Conservation (phyloP, 1,140 invertebrate species). For the Drosophila santomea region DNA sequence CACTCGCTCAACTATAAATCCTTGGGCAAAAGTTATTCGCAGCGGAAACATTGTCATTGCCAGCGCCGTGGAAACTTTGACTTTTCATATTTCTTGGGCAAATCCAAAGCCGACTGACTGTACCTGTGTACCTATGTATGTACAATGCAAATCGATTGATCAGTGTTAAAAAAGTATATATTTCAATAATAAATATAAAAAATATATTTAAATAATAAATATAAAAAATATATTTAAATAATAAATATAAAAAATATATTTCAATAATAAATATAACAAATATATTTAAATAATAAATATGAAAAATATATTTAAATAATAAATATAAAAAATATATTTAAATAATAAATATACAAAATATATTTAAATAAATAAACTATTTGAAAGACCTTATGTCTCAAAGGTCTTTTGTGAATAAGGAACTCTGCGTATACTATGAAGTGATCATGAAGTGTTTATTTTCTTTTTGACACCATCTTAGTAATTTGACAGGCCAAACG, state of each 20-base stretch:
- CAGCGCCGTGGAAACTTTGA: constrained; percentile 62
- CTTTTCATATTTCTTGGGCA: constrained; percentile 66
- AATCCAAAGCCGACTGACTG: constrained; percentile 9
- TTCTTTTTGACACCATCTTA: not conserved
- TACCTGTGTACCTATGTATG: constrained; percentile 6
- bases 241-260: no score
- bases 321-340: no score
- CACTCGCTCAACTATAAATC: constrained; percentile 67
- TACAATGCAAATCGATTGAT: not conserved
- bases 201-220: no score
- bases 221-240: no score
- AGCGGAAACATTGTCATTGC: constrained; percentile 82
- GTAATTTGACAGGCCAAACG: no score
- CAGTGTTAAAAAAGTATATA: no score
- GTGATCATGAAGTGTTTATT: not conserved
- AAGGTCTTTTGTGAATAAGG: not conserved
- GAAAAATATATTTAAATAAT: no score
- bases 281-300: no score
- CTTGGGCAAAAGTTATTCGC: constrained; percentile 75
- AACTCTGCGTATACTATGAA: not conserved
- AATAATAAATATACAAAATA: no score
- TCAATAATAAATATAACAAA: no score
- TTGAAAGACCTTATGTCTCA: not conserved
- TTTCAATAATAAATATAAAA: no score
- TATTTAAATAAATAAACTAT: no score